These are phyloP conservation scores for Sphenopsis melanotis DNA, from an alignment of 2,797 vertebrate species.

Conservation along the genomic window DNA sequence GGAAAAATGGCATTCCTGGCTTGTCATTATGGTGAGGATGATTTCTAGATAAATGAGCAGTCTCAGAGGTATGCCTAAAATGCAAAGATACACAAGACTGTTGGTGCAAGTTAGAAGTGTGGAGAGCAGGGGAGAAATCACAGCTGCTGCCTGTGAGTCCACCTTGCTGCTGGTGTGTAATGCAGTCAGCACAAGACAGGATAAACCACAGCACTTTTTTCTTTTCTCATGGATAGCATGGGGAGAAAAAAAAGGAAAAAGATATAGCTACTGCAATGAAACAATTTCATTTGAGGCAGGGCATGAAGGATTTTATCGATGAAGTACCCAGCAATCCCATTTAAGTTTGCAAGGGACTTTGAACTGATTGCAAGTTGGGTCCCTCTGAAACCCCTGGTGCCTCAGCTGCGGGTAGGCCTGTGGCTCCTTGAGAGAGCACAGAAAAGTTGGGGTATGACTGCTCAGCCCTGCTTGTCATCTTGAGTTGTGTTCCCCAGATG, in stretches of 20 bases:
- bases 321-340: neutral
- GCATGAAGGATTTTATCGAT: neutral
- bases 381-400: neutral
- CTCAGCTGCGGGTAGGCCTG: neutral
- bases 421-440: neutral
- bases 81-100: neutral
- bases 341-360: neutral
- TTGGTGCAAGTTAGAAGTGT: neutral
- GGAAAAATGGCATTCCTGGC: neutral
- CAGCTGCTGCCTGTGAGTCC: neutral
- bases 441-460: neutral
- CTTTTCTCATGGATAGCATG: neutral
- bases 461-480: neutral
- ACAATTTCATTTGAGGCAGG: neutral
- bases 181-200: neutral
- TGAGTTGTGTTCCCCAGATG: neutral
- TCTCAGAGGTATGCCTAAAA: neutral
- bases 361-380: neutral
- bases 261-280: accelerated
- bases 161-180: accelerated
- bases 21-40: neutral
- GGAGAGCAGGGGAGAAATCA: neutral
- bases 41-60: neutral
- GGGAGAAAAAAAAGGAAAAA: neutral
- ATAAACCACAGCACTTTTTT: neutral